Base-by-base conservation (phyloP, 2,113 vertebrate genomes). In the Ailurus styani region DNA sequence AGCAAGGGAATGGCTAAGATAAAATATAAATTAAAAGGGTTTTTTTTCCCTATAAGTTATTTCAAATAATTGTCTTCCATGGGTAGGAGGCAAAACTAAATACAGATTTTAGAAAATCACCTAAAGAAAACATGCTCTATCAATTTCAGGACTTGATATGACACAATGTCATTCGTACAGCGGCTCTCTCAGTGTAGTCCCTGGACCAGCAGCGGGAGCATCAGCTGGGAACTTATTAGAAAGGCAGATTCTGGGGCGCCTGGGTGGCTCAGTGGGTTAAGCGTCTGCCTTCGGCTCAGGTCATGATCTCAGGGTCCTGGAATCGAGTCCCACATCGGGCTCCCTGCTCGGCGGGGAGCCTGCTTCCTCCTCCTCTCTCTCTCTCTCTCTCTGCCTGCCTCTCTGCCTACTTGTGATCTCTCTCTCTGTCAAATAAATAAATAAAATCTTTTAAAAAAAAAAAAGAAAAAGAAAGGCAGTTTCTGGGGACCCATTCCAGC, bases 1-100 rank as follows among this genome's bases (percentile, higher is more conserved):
- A 77, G 55, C 79, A 79, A 29, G 52, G 57, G 42, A 95, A 50
- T 37, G 7, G 34, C 47, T 95, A 92, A 94, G 66, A 72, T 68
- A 83, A 97, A 93, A 96, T 84, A 79, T 52, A 91, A 95, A 93
- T 85, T 20, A 91, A 97, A 90, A 70, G 14, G 4, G 5, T 4
- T 62, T 31, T 72, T 81, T 83, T 37, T 23, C 0, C 14, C 62
- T 31, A 2, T 7, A 66, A 93, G 13, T 64, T 78, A 96, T 94
- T 95, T 94, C 87, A 95, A 92, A 50, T 62, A 83, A 79, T 45
- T 97, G 34, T 94, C 77, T 87, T 95, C 79, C 18, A 45, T n/a
- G 55, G 31, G 88, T 97, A 96, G 79, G 34, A 96, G 34, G 37
- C 20, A 94, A 23, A 95, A 79, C 34, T 96, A 78, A 93, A 96